These are phyloP conservation scores for Diorhabda sublineata DNA, from an alignment of 1,140 invertebrate species.

Conservation along the genomic window DNA sequence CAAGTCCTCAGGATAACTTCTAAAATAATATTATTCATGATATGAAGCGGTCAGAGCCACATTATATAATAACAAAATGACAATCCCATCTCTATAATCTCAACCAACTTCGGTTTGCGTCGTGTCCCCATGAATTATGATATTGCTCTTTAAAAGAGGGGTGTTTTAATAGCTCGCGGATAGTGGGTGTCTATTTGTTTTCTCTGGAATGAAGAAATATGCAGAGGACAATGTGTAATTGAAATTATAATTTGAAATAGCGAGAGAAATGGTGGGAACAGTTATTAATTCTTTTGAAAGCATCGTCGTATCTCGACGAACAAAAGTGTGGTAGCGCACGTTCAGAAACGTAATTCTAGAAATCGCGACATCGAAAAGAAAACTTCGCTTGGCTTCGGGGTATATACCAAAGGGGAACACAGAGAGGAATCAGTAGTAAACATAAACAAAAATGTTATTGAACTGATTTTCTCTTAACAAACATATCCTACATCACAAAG, in stretches of 20 bases:
- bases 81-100: not conserved
- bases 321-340: not conserved
- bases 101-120: not conserved
- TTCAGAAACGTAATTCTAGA: slow-evolving; percentile 1
- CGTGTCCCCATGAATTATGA: slow-evolving; percentile 1
- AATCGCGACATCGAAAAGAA: not conserved
- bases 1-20: too few relatives aligned
- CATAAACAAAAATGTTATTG: too few relatives aligned
- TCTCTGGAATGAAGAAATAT: slow-evolving; percentile 2
- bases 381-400: not conserved
- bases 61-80: not conserved
- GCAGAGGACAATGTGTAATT: slow-evolving; percentile 1
- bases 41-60: too few relatives aligned
- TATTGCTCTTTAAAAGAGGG: slow-evolving; percentile 2
- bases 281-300: slow-evolving; percentile 3
- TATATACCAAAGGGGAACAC: too few relatives aligned
- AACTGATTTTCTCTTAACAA: too few relatives aligned
- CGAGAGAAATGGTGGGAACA: slow-evolving; percentile 1
- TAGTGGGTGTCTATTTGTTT: slow-evolving; percentile 2
- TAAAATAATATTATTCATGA: too few relatives aligned
- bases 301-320: not conserved
- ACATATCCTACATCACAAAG: too few relatives aligned
- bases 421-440: too few relatives aligned
- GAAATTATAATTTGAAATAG: slow-evolving; percentile 3
- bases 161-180: slow-evolving; percentile 1